Evolutionary conservation across 2,888 invertebrate species (phyloP), one percentile per base, ranked within the genome.

Genomic region (Pachymerium ferrugineum): DNA sequence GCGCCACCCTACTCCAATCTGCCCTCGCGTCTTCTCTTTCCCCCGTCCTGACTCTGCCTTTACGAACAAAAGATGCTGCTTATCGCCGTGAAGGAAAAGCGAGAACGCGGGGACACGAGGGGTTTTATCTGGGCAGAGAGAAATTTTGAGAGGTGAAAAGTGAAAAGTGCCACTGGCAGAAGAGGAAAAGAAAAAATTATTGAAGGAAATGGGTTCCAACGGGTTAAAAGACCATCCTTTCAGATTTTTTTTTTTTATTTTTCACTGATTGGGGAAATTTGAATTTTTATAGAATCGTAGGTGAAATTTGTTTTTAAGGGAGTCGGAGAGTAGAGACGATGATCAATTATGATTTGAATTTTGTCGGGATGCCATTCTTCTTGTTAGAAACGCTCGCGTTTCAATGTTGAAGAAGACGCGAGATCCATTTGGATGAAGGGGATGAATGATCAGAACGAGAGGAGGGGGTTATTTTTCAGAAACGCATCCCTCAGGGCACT

Each of bases 321-420:
- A 38, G 8, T 3, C 12, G n/a, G 22, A 16, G 47, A 8, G n/a
- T 12, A 14, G 42, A 16, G 47, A 3, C 54, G 28, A 54, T 54
- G 54, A 54, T 54, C 54, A 54, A 54, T 54, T 54, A 54, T 54
- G 54, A 54, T 54, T 54, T 54, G 54, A 54, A 54, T 54, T 6
- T 25, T 25, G 22, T 54, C 22, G 54, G 22, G 25, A 25, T 54
- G 54, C 28, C 54, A 54, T 54, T 54, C 54, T 54, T 54, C 54
- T 54, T 54, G 54, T 54, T 2, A 22, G 54, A 25, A 54, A 54
- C 3, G 25, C 22, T n/a, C n/a, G n/a, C n/a, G n/a, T n/a, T n/a
- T n/a, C n/a, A 54, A 54, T 54, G 54, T 54, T 28, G 54, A 54
- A 25, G 19, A 47, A 54, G 54, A 54, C 54, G 14, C 22, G 54